phyloP scores from a whole-genome alignment of 2,888 invertebrate genomes.

The Cabera pusaria region DNA sequence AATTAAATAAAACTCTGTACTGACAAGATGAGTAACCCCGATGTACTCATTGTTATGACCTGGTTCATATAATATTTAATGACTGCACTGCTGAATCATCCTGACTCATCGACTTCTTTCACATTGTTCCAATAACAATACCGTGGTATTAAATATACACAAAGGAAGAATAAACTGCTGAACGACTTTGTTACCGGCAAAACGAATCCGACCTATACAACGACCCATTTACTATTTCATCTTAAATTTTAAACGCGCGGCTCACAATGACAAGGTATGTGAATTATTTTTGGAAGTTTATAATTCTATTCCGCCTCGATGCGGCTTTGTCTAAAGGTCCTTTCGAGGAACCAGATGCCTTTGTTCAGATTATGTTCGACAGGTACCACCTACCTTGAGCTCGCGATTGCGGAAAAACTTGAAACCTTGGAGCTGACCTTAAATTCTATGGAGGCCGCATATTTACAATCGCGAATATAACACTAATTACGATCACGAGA shows the following conservation, averaged over 20 bases:
- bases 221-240: slow-evolving; percentile 1
- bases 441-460: no score
- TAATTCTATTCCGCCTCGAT: slow-evolving; percentile 9
- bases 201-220: slow-evolving; percentile 1
- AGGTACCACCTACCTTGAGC: slow-evolving; percentile 30
- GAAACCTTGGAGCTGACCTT: slow-evolving; percentile 24
- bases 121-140: background rate
- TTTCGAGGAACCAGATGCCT: slow-evolving; percentile 22
- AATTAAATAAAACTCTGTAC: no score
- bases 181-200: slow-evolving; percentile 1
- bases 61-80: slow-evolving; percentile 3
- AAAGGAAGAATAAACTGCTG: background rate
- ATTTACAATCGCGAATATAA: no score
- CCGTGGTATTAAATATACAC: background rate
- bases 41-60: slow-evolving; percentile 5
- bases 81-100: no score
- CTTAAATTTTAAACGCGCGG: background rate
- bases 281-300: slow-evolving; percentile 10
- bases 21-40: slow-evolving; percentile 6
- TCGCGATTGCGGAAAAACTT: slow-evolving; percentile 24
- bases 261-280: slow-evolving; percentile 26
- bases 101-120: background rate
- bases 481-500: no score
- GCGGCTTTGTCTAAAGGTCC: slow-evolving; percentile 24
- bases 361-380: slow-evolving; percentile 33